phyloP scores from a whole-genome alignment of 92 coral and sea anemone species.

The Palythoa heliodiscus region DNA sequence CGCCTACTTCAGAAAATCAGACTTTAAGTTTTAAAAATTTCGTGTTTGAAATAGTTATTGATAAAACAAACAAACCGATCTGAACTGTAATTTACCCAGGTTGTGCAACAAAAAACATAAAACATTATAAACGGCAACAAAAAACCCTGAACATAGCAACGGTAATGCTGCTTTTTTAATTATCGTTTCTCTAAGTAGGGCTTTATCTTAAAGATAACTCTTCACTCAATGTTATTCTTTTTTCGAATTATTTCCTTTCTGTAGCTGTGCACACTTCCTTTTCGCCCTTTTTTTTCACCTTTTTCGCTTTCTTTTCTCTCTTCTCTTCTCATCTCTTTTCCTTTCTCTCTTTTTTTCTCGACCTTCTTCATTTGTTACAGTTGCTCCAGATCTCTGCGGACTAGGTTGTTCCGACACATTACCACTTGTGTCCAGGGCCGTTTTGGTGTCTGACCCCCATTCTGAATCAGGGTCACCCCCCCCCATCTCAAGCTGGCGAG shows the following conservation, averaged over 20 bases:
- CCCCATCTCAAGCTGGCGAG: too few relatives aligned
- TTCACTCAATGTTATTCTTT: neutral
- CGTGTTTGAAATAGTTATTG: neutral
- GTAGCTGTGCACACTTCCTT: neutral
- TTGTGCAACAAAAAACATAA: neutral
- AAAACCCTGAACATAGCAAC: neutral
- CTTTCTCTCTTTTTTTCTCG: too few relatives aligned
- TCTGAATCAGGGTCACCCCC: too few relatives aligned
- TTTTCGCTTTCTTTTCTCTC: neutral
- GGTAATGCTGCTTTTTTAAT: neutral
- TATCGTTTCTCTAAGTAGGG: neutral
- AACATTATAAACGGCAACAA: neutral
- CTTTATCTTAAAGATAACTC: neutral
- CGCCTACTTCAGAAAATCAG: too few relatives aligned
- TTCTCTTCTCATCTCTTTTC: too few relatives aligned
- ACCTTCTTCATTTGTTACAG: too few relatives aligned
- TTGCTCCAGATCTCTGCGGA: too few relatives aligned
- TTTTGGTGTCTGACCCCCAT: too few relatives aligned
- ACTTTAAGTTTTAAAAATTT: too few relatives aligned
- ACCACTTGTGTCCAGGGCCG: too few relatives aligned
- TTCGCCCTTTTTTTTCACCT: neutral
- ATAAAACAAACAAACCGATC: neutral
- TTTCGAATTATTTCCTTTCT: neutral
- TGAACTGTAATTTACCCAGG: conserved; percentile 12
- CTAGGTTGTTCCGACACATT: too few relatives aligned